phyloP scores from a whole-genome alignment of 1,140 invertebrate species.

The Semibalanus balanoides region DNA sequence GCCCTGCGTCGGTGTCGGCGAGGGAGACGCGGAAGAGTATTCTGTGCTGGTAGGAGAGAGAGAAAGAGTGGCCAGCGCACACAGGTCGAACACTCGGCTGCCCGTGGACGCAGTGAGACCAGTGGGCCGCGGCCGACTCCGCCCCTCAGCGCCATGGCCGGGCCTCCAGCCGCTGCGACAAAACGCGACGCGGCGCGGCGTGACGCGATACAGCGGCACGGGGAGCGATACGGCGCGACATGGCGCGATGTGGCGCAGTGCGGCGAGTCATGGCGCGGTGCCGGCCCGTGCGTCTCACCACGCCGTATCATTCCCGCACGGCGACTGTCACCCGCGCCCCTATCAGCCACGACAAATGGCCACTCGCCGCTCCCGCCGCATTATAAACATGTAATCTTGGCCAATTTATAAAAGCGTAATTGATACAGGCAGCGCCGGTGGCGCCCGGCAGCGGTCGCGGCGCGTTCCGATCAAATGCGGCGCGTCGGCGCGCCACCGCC shows the following conservation, averaged over 20 bases:
- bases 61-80: too few relatives aligned
- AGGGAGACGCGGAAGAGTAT: neutral
- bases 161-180: too few relatives aligned
- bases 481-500: too few relatives aligned
- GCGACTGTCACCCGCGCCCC: neutral
- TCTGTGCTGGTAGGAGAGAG: neutral
- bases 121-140: neutral
- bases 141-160: neutral
- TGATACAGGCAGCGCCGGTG: neutral
- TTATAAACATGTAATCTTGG: constrained; percentile 2
- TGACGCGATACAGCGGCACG: too few relatives aligned
- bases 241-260: too few relatives aligned
- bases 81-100: neutral
- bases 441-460: too few relatives aligned
- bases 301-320: neutral
- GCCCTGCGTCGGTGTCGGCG: neutral
- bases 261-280: neutral
- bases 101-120: neutral
- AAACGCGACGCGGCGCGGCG: too few relatives aligned
- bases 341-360: neutral
- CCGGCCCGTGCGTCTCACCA: neutral
- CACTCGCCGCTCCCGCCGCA: neutral
- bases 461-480: neutral
- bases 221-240: neutral
- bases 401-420: neutral